Evolutionary conservation across 2,888 invertebrate genomes (phyloP).

Genomic region (Clostera curtula): DNA sequence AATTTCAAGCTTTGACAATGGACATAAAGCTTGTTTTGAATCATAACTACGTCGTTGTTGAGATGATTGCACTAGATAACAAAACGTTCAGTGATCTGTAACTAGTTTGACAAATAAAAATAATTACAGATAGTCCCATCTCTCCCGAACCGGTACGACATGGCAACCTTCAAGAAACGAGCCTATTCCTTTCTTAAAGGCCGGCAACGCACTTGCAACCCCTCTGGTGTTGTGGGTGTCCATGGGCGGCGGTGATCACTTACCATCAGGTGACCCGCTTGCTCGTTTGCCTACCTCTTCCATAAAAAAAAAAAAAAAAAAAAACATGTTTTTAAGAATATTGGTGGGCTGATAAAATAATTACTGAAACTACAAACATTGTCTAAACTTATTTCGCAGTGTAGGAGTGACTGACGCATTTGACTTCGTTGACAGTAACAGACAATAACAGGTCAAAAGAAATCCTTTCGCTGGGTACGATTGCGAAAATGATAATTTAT

Average conservation of each 20-base stretch:
- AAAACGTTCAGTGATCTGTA: conserved; percentile 63
- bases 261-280: too few species aligned
- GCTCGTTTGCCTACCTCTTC: too few species aligned
- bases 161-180: too few species aligned
- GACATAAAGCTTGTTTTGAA: conserved; percentile 32
- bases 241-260: too few species aligned
- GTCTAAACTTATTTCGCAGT: not conserved
- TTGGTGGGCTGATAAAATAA: too few species aligned
- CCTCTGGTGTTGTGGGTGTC: too few species aligned
- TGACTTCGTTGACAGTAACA: conserved; percentile 6
- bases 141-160: too few species aligned
- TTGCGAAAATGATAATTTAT: conserved; percentile 65
- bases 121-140: conserved; percentile 27
- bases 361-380: too few species aligned
- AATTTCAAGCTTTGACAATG: conserved; percentile 36
- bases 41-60: conserved; percentile 20
- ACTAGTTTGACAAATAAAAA: conserved; percentile 58
- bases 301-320: too few species aligned
- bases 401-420: not conserved
- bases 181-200: too few species aligned
- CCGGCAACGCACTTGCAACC: too few species aligned
- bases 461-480: conserved; percentile 26
- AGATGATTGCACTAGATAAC: conserved; percentile 56
- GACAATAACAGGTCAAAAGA: conserved; percentile 11
- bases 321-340: too few species aligned